Percentiles rank a stretch among this genome's conserved stretches.
Conservation (phyloP, 2,797 vertebrate genomes). For the Acrossocheilus fasciatus region DNA sequence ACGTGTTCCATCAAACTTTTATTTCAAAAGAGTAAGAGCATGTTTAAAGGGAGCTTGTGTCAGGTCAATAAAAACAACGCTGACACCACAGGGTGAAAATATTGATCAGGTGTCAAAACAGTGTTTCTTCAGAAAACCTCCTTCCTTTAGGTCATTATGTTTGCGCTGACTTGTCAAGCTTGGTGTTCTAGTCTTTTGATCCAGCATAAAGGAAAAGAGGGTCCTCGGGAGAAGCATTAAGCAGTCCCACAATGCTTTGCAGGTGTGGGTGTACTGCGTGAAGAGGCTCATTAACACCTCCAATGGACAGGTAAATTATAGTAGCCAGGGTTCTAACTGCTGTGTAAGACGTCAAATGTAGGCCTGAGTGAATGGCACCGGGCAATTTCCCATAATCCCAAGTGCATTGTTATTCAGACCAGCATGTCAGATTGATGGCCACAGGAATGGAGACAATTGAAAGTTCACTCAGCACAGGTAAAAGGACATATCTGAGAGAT, state of each 20-base stretch:
- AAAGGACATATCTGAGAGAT: background rate
- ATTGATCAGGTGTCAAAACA: slow-evolving; percentile 21
- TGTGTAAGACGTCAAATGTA: background rate
- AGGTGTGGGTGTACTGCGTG: background rate
- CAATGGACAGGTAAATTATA: slow-evolving; percentile 11
- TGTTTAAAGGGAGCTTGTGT: background rate
- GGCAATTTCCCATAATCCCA: slow-evolving; percentile 18
- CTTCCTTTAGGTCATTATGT: background rate
- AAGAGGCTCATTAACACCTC: slow-evolving; percentile 33
- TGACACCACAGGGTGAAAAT: slow-evolving; percentile 5
- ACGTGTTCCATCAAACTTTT: background rate
- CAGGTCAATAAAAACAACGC: background rate
- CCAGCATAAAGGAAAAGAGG: background rate
- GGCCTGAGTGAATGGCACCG: slow-evolving; percentile 27
- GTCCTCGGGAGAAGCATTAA: slow-evolving; percentile 25
- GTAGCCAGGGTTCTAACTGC: background rate
- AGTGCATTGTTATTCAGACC: slow-evolving; percentile 16
- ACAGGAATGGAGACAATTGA: background rate
- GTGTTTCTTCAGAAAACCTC: background rate
- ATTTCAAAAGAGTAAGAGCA: background rate
- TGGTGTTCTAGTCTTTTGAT: slow-evolving; percentile 12
- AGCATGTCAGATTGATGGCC: slow-evolving; percentile 35
- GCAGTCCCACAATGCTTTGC: slow-evolving; percentile 6
- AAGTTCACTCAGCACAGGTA: slow-evolving; percentile 17
- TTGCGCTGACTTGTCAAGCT: slow-evolving; percentile 7